A percentile compares a stretch with the other conserved stretches of the same genome.
phyloP scores from a whole-genome alignment of 2,113 vertebrate genomes.

The Chloebia gouldiae region DNA sequence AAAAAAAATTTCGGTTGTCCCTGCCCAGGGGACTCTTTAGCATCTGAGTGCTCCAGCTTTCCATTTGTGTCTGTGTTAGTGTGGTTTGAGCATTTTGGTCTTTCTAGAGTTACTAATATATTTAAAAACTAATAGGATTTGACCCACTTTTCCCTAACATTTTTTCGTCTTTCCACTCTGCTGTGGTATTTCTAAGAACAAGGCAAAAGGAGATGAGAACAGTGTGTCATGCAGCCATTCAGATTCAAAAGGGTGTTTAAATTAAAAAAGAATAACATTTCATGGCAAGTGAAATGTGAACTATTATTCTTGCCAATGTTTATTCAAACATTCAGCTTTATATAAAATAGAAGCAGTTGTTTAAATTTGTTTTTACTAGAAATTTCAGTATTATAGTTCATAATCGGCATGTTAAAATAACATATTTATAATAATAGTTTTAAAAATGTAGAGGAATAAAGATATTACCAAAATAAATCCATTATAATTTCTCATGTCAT shows the following conservation, averaged over 20 bases:
- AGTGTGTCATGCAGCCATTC: neutral
- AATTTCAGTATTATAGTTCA: neutral
- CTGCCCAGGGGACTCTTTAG: neutral
- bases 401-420: neutral
- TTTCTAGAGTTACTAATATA: neutral
- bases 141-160: neutral
- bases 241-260: neutral
- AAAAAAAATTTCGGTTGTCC: neutral
- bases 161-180: neutral
- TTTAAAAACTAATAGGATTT: neutral
- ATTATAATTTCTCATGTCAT: conserved; percentile 10
- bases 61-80: neutral
- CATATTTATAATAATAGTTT: neutral
- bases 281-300: neutral
- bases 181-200: neutral
- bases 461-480: conserved; percentile 19
- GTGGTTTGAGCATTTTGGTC: neutral
- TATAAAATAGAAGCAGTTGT: neutral
- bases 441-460: neutral
- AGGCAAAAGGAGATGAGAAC: neutral
- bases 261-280: neutral
- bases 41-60: neutral
- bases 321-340: neutral
- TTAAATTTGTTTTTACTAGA: neutral
- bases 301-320: neutral